These are phyloP conservation scores for Chromoteleia sp. DNA, from an alignment of 2,888 invertebrate species.

Conservation along the genomic window DNA sequence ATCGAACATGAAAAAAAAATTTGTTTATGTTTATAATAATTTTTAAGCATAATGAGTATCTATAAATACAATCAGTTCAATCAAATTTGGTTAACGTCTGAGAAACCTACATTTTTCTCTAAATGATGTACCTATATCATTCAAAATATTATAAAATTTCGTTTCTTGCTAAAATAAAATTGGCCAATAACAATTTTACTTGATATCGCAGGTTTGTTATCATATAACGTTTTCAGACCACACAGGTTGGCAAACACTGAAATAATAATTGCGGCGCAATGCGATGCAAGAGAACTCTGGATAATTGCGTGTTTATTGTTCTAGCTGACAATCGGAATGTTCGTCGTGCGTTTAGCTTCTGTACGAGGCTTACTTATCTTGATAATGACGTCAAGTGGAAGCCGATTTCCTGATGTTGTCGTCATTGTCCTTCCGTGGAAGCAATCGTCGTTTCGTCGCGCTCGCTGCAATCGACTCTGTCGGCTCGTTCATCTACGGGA, in stretches of 20 bases:
- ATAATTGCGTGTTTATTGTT: slow-evolving; percentile 61
- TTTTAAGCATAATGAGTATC: too few relatives aligned
- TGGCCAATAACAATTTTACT: too few relatives aligned
- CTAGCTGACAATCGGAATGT: slow-evolving; percentile 33
- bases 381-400: slow-evolving; percentile 56
- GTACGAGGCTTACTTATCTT: slow-evolving; percentile 45
- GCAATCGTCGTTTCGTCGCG: slow-evolving; percentile 55
- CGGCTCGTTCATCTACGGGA: slow-evolving; percentile 59
- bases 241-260: not conserved
- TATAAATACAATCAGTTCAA: too few relatives aligned
- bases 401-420: slow-evolving; percentile 60
- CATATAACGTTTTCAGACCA: not conserved
- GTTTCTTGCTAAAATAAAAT: too few relatives aligned
- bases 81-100: too few relatives aligned
- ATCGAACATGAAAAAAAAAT: too few relatives aligned
- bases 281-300: slow-evolving; percentile 5
- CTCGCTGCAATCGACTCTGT: slow-evolving; percentile 60
- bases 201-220: too few relatives aligned
- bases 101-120: too few relatives aligned
- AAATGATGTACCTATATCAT: too few relatives aligned
- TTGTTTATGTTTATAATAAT: too few relatives aligned
- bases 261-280: slow-evolving; percentile 35
- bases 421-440: slow-evolving; percentile 54
- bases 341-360: slow-evolving; percentile 37
- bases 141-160: too few relatives aligned